Evolutionary conservation across 2,113 vertebrate species (phyloP).

Genomic region (Sterna hirundo): DNA sequence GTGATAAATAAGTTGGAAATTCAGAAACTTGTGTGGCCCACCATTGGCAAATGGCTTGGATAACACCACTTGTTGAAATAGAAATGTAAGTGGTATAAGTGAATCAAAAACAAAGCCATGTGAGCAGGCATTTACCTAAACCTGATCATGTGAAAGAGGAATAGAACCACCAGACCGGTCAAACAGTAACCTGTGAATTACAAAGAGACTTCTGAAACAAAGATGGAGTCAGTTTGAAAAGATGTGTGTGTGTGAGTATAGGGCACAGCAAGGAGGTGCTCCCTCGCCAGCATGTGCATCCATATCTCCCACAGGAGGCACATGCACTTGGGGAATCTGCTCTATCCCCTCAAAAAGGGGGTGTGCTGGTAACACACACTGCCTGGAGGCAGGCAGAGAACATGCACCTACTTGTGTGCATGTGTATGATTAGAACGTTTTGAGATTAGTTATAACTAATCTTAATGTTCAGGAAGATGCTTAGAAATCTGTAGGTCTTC

Average conservation of each 20-base stretch:
- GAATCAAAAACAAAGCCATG: background rate
- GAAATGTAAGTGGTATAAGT: background rate
- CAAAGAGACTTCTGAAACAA: background rate
- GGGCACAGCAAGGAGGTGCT: background rate
- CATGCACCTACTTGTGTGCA: background rate
- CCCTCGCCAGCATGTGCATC: background rate
- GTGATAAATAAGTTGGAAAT: background rate
- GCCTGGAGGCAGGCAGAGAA: background rate
- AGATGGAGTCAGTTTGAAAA: background rate
- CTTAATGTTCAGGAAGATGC: background rate
- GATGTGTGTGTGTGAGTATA: background rate
- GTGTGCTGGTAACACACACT: background rate
- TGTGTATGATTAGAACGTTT: background rate
- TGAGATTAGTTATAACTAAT: background rate
- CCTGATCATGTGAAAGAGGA: background rate
- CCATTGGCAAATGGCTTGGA: background rate
- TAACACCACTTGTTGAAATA: background rate
- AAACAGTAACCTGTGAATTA: background rate
- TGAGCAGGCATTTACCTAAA: background rate
- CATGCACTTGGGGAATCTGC: background rate
- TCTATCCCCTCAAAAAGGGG: rapidly evolving
- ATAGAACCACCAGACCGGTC: background rate
- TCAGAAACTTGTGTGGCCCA: rapidly evolving
- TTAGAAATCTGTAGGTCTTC: background rate
- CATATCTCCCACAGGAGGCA: background rate